phyloP scores from a whole-genome alignment of 1,140 invertebrate species.

The Maconellicoccus hirsutus region DNA sequence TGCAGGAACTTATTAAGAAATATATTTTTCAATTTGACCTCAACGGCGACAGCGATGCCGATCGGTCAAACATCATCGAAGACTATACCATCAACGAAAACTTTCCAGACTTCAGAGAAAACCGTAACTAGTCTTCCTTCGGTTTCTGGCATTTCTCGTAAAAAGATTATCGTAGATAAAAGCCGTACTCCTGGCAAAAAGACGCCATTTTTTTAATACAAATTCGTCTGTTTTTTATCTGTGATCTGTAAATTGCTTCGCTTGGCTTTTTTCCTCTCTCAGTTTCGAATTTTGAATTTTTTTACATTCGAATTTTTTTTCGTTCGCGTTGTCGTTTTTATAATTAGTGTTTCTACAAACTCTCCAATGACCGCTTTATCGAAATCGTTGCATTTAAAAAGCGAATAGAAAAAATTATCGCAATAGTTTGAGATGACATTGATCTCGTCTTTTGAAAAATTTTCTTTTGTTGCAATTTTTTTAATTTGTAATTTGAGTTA shows the following conservation, averaged over 20 bases:
- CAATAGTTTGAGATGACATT: no score
- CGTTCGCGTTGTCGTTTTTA: no score
- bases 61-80: not conserved
- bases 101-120: constrained; percentile 15
- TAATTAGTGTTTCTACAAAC: no score
- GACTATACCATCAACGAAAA: not conserved
- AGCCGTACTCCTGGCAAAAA: not conserved
- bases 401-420: no score
- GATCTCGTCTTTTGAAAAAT: no score
- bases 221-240: constrained; percentile 11
- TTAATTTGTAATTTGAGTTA: no score
- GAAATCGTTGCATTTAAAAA: no score
- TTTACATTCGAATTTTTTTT: not conserved
- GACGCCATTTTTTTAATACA: not conserved
- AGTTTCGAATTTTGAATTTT: not conserved
- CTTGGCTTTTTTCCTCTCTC: not conserved
- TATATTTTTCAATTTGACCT: constrained; percentile 4
- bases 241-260: constrained; percentile 20
- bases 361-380: no score
- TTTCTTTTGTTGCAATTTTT: no score
- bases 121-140: constrained; percentile 17
- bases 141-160: constrained; percentile 11
- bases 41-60: constrained; percentile 10
- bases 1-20: not conserved
- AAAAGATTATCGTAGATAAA: constrained; percentile 11